Conservation (phyloP, 2,113 vertebrate genomes). For the Chelonoidis abingdonii region DNA sequence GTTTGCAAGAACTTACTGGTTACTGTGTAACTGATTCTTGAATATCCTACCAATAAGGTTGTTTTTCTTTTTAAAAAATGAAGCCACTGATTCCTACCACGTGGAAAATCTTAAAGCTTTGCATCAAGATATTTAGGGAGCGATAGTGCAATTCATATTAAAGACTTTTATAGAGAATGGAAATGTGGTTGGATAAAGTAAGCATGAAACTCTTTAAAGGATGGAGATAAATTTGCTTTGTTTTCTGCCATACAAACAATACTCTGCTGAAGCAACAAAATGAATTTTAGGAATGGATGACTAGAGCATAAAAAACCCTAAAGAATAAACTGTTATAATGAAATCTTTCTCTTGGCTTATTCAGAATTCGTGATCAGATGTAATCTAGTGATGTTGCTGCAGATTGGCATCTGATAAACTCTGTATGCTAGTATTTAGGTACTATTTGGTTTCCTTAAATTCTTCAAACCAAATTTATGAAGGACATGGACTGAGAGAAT, state of each 20-base stretch:
- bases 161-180: neutral
- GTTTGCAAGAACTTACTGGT: slow-evolving; percentile 21
- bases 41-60: neutral
- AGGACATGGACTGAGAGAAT: neutral
- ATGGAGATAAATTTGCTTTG: neutral
- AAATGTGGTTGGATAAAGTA: neutral
- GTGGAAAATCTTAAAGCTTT: neutral
- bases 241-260: neutral
- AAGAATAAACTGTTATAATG: neutral
- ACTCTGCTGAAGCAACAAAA: neutral
- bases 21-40: neutral
- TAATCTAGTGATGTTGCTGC: slow-evolving; percentile 36
- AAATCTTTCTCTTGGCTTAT: neutral
- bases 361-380: neutral
- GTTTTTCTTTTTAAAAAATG: neutral
- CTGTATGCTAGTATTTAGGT: neutral
- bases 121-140: neutral
- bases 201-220: neutral
- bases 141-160: neutral
- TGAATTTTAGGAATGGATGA: neutral
- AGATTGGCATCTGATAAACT: neutral
- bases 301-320: neutral
- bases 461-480: neutral
- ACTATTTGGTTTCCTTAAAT: slow-evolving; percentile 12
- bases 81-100: neutral